phyloP scores from a whole-genome alignment of 2,113 vertebrate genomes.

The Myocastor coypus region DNA sequence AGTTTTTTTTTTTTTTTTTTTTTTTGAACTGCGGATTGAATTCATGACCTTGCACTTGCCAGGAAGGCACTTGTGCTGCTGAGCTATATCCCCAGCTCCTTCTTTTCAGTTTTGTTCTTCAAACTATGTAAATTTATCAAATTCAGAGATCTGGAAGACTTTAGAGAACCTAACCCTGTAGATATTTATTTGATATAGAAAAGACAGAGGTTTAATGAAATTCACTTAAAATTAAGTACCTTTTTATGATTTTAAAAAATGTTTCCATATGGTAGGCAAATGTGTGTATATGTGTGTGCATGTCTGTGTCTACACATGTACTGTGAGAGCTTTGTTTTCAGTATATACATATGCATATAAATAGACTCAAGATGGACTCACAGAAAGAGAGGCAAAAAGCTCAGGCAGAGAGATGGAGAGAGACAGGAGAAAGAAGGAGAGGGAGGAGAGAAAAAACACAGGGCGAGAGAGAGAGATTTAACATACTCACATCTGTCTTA shows the following conservation, averaged over 20 bases:
- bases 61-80: no score
- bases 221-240: neutral
- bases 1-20: neutral
- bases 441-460: neutral
- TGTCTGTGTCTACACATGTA: neutral
- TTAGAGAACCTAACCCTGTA: neutral
- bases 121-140: neutral
- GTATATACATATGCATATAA: neutral
- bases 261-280: neutral
- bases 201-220: neutral
- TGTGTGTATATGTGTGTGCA: neutral
- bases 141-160: neutral
- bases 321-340: neutral
- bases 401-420: neutral
- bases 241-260: neutral
- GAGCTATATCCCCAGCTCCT: neutral
- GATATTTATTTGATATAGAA: neutral
- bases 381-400: neutral
- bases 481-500: neutral
- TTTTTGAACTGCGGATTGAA: no score
- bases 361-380: neutral
- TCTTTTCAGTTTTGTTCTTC: slow-evolving; percentile 2
- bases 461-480: neutral
- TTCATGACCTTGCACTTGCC: no score
- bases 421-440: neutral